Evolutionary conservation across 1,140 invertebrate genomes (phyloP), one percentile per base, ranked within the genome.

Genomic region (Trachymyrmex cornetzi): DNA sequence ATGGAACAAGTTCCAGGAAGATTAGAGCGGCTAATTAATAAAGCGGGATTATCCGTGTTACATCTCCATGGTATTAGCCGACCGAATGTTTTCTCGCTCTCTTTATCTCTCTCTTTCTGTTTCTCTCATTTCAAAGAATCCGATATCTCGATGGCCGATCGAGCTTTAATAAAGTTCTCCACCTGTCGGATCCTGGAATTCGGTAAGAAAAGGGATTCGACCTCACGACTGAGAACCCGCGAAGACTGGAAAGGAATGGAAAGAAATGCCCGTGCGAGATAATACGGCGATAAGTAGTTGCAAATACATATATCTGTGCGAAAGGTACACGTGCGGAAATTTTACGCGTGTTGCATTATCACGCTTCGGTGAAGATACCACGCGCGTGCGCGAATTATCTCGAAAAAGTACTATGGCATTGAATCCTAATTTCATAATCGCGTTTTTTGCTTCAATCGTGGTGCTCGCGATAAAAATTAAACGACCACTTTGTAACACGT

Each of bases 141-240:
- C 69, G 71, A 90, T 90, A 90, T 90, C 88, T 90, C 84, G 71
- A 75, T 48, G 71, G 61, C 88, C 88, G 88, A 90, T 90, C 88
- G 88, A 89, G 88, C 88, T 89, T 90, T 90, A 90, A 90, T 90
- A 90, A 90, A 90, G 88, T 90, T 90, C 88, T 90, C 88, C 84
- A 22, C 66, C 66, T 30, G 69, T 75, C 34, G 80, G 69, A 84
- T 84, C 80, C 69, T 63, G 55, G 80, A 84, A 84, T 84, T 84
- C 27, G 69, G 80, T 61, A 44, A 80, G 77, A 81, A 77, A 66
- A 86, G 30, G 75, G 64, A 67, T 81, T 9, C 38, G 38, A 82
- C 69, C n/a, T 61, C 69, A 50, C 38, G 69, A 50, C n/a, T 12
- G 24, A 82, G 69, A 82, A 55, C 44, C 55, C 77, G 30, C 77